Conservation (phyloP, 2,113 vertebrate species). For the Solenodon paradoxus region DNA sequence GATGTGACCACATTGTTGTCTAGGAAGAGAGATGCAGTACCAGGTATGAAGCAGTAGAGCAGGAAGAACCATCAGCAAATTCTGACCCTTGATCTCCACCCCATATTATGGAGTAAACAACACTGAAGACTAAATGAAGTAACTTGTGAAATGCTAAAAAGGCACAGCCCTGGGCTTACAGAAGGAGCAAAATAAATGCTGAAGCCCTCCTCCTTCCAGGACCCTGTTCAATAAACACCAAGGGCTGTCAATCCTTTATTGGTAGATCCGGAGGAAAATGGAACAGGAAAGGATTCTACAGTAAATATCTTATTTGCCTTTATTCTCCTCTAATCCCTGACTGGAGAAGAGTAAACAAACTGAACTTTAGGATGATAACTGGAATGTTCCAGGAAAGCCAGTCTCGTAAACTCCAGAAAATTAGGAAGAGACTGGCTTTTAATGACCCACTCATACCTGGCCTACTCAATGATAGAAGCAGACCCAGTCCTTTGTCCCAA, state of each 20-base stretch:
- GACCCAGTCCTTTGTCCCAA: conserved; percentile 51
- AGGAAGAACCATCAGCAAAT: conserved; percentile 3
- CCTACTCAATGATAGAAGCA: conserved; percentile 40
- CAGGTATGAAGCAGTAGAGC: background rate
- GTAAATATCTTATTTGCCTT: conserved; percentile 56
- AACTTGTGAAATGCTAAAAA: background rate
- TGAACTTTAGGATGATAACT: conserved; percentile 18
- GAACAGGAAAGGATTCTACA: conserved; percentile 52
- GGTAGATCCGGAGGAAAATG: conserved; percentile 23
- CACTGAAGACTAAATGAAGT: conserved; percentile 21
- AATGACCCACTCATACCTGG: background rate
- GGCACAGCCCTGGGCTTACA: background rate
- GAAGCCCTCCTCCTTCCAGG: background rate
- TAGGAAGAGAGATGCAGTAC: background rate
- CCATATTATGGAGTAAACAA: background rate
- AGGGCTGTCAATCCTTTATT: conserved; percentile 47
- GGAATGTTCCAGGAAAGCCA: conserved; percentile 40
- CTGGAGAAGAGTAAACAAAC: conserved; percentile 48
- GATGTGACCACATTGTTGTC: background rate
- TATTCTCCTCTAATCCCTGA: background rate
- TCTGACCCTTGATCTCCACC: conserved; percentile 32
- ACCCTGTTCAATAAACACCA: conserved; percentile 46
- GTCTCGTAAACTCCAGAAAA: conserved; percentile 44
- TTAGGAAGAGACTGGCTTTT: conserved; percentile 29
- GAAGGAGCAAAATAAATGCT: conserved; percentile 39